Evolutionary conservation across 2,113 vertebrate genomes (phyloP).

Genomic region (Pseudonaja textilis): DNA sequence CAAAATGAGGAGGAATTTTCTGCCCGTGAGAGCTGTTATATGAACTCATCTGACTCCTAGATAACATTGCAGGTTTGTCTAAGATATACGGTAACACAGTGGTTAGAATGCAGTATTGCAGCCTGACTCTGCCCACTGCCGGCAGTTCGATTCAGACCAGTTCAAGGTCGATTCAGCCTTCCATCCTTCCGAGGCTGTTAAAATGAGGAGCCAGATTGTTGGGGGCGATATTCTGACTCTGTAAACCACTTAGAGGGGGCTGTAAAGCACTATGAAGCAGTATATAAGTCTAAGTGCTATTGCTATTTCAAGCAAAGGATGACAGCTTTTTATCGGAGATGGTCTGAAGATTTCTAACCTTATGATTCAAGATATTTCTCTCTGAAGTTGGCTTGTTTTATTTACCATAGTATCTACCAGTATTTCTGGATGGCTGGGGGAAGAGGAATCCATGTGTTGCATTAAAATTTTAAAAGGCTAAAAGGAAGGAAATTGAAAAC

Average conservation of each 20-base stretch:
- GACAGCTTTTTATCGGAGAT: not conserved
- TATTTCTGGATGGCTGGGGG: not conserved
- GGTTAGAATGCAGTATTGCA: not conserved
- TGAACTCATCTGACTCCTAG: not conserved
- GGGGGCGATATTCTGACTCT: not conserved
- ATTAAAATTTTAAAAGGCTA: not conserved
- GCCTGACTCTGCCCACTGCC: not conserved
- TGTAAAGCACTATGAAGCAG: not conserved
- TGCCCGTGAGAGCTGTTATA: not conserved
- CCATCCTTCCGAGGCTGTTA: not conserved
- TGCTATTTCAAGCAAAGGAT: not conserved
- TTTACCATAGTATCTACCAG: not conserved
- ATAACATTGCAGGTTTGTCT: not conserved
- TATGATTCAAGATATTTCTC: not conserved
- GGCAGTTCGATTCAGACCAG: not conserved
- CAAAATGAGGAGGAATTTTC: not conserved
- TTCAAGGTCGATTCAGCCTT: not conserved
- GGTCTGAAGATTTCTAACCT: not conserved
- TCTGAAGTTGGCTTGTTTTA: not conserved
- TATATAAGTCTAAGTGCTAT: not conserved
- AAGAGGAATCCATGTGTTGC: not conserved
- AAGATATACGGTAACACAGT: not conserved
- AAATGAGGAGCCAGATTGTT: not conserved
- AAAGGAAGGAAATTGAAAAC: not conserved
- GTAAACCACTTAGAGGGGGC: not conserved